Conservation (phyloP, 2,113 vertebrate species). For the Pimephales promelas region DNA sequence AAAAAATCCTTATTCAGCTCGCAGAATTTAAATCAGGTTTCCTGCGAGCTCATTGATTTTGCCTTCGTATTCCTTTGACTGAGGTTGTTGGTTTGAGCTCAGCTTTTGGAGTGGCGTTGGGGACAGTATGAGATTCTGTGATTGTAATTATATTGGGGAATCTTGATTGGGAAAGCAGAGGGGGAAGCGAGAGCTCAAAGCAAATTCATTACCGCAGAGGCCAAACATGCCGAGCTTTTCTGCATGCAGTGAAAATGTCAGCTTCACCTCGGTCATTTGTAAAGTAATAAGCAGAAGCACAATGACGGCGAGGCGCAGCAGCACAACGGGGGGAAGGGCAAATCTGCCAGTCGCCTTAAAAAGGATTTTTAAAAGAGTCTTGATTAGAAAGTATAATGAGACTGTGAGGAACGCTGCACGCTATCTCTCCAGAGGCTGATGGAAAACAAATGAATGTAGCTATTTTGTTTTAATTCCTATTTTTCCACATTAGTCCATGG, state of each 20-base stretch:
- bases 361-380: conserved; percentile 81
- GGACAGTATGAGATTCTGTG: conserved; percentile 77
- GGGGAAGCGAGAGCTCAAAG: conserved; percentile 83
- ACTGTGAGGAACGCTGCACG: conserved; percentile 85
- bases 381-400: conserved; percentile 93
- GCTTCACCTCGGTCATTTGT: conserved; percentile 94
- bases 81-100: conserved; percentile 55
- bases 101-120: conserved; percentile 60
- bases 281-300: conserved; percentile 93
- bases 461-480: conserved; percentile 88
- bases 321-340: conserved; percentile 86
- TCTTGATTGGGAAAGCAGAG: conserved; percentile 90
- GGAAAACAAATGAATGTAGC: conserved; percentile 87
- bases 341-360: conserved; percentile 82
- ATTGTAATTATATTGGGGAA: conserved; percentile 88
- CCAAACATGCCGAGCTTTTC: conserved; percentile 79
- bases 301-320: conserved; percentile 86
- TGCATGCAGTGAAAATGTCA: conserved; percentile 90
- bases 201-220: conserved; percentile 84
- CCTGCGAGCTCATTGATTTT: conserved; percentile 68
- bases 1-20: conserved; percentile 60
- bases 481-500: conserved; percentile 84
- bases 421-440: conserved; percentile 82
- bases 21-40: conserved; percentile 67
- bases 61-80: conserved; percentile 45